Base-by-base conservation (phyloP, 2,113 vertebrate genomes). In the Zingel zingel region DNA sequence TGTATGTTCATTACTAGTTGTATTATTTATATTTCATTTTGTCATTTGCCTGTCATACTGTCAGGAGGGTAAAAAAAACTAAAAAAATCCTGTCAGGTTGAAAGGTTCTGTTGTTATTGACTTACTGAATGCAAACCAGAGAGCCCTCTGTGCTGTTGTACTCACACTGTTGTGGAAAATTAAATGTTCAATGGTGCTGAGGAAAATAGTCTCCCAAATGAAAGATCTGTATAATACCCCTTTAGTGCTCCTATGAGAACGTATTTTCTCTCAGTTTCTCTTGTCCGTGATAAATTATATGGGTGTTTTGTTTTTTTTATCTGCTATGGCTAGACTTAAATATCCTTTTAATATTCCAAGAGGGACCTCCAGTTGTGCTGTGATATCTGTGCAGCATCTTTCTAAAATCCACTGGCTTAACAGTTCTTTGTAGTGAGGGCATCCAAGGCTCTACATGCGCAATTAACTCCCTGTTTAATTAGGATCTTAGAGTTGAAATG, bases 391-490 rank as follows among this genome's bases (percentile, higher is more conserved):
- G 82, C 48, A 64, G 51, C 77, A 88, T 88, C 74, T 89, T 77
- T 71, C 56, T 51, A 27, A 79, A 89, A 85, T 82, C 50, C 68
- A 54, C 54, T 64, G 86, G 86, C 87, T 91, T 91, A 89, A 87
- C 87, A 48, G 51, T 62, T 77, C 81, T 88, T 88, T 82, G 84
- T 74, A 65, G 47, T 21, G 47, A 75, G 59, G 47, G 67, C 76
- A 88, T 88, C 78, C 77, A 65, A 78, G 70, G 72, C 78, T 87
- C 77, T 51, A 33, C 71, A 79, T 48, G 79, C 61, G 54, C 87
- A 86, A 88, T 86, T 87, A 85, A 75, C 77, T 87, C 84, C 84
- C 82, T 71, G 79, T 89, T 89, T 86, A 90, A 91, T 91, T 91
- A 86, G 68, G 76, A 87, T 89, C 59, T 81, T 65, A 61, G 70